Evolutionary conservation across 2,888 invertebrate genomes (phyloP), one percentile per base, ranked within the genome.

Genomic region (Urechis unicinctus): DNA sequence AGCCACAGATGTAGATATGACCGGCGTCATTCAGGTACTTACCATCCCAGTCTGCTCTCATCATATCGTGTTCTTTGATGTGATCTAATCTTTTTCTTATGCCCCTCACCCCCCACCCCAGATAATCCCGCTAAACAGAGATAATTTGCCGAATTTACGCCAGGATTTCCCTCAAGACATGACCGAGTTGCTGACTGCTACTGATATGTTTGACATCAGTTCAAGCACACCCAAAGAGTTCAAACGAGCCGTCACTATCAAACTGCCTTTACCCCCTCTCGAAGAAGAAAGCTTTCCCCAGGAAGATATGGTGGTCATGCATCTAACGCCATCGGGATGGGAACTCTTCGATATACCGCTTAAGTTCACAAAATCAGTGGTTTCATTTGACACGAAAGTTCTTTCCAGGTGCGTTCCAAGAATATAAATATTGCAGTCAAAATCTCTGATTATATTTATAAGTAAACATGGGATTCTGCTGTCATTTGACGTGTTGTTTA

Each of bases 251-350:
- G 68, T 69, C 17, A 70, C 75, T 2, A 65, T 77, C 48, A 75
- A 74, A 61, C 67, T 76, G 44, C 75, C 75, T 22, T 68, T 76
- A 31, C 74, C 75, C 24, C 62, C 60, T 2, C 65, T 67, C 3
- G 68, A 69, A 5, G 62, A 60, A 43, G 65, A 58, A 52, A 28
- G 54, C 26, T 50, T 52, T 42, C 49, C 49, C 3, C 17, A 53
- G 3, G 61, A 61, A n/a, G 70, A 70, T 50, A 65, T 75, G 26
- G 70, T 63, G 13, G 70, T 74, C 22, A 58, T 73, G 52, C 62
- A 65, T 44, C n/a, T 58, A 60, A 72, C 68, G 55, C 60, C 57
- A n/a, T 60, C 60, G 2, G 68, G 68, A 1, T 75, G 74, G 74
- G 57, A 63, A n/a, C 53, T 69, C 29, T 56, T 73, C 3, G 72